These are phyloP conservation scores for Turdus rufiventris DNA, from an alignment of 2,113 vertebrate species.

Conservation along the genomic window DNA sequence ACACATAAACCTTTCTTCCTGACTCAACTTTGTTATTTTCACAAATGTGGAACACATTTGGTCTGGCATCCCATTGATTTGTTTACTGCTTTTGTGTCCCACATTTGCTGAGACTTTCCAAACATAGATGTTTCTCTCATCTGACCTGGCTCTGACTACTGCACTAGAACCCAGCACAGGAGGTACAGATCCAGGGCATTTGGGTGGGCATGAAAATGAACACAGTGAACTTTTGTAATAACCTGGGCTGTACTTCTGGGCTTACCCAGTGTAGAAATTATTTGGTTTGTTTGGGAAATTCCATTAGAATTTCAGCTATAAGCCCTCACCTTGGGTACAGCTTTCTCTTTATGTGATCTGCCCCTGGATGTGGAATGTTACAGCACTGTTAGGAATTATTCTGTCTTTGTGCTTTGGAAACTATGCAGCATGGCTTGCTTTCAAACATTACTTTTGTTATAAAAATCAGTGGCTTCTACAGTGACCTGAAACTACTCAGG, in stretches of 20 bases:
- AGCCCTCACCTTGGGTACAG: neutral
- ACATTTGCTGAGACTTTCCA: conserved; percentile 27
- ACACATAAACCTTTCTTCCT: conserved; percentile 47
- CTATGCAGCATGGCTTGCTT: neutral
- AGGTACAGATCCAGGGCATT: neutral
- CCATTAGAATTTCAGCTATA: neutral
- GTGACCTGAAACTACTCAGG: conserved; percentile 14
- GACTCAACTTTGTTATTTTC: conserved; percentile 34
- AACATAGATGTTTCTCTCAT: conserved; percentile 28
- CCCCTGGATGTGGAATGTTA: neutral
- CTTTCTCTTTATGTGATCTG: neutral
- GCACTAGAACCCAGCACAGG: neutral
- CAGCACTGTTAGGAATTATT: neutral
- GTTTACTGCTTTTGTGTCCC: conserved; percentile 50
- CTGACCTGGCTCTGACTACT: conserved; percentile 14
- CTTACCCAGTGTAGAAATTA: neutral
- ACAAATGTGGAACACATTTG: conserved; percentile 51
- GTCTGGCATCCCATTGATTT: conserved; percentile 47
- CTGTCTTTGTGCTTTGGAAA: neutral
- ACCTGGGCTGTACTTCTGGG: neutral
- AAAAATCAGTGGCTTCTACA: conserved; percentile 6
- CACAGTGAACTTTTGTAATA: neutral
- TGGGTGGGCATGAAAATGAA: neutral
- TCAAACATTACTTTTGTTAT: neutral
- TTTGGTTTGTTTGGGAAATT: neutral